phyloP scores from a whole-genome alignment of 1,140 invertebrate species.

The Adoxophyes honmai region DNA sequence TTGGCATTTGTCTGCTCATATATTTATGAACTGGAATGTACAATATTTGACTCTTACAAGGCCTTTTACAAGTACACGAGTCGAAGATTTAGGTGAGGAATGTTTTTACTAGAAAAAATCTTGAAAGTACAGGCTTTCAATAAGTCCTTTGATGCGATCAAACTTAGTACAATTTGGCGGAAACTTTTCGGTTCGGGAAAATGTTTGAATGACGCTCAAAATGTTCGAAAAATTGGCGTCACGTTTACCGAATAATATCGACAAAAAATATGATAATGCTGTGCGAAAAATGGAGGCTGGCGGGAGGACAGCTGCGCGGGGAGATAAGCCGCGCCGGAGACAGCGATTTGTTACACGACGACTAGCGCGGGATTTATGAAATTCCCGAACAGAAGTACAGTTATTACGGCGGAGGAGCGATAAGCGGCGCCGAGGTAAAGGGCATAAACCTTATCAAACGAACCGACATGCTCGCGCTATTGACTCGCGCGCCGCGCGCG shows the following conservation, averaged over 20 bases:
- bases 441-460: slow-evolving; percentile 9
- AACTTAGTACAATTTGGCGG: background rate
- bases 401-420: background rate
- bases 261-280: slow-evolving; percentile 14
- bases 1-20: no score
- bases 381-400: background rate
- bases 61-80: no score
- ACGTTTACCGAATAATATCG: slow-evolving; percentile 15
- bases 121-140: background rate
- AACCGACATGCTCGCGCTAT: background rate
- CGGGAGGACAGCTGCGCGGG: slow-evolving; percentile 7
- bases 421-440: background rate
- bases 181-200: slow-evolving; percentile 1
- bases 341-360: background rate
- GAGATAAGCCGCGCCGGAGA: background rate
- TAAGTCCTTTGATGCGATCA: background rate
- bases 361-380: background rate
- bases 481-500: background rate
- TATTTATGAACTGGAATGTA: no score
- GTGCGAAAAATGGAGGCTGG: slow-evolving; percentile 10
- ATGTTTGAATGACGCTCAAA: background rate
- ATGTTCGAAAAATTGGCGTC: background rate
- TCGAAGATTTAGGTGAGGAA: no score
- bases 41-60: no score
- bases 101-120: no score